A percentile compares a stretch with the other conserved stretches of the same genome.
These are phyloP conservation scores for Xiphorhynchus elegans DNA, from an alignment of 2,113 vertebrate genomes.

Conservation along the genomic window DNA sequence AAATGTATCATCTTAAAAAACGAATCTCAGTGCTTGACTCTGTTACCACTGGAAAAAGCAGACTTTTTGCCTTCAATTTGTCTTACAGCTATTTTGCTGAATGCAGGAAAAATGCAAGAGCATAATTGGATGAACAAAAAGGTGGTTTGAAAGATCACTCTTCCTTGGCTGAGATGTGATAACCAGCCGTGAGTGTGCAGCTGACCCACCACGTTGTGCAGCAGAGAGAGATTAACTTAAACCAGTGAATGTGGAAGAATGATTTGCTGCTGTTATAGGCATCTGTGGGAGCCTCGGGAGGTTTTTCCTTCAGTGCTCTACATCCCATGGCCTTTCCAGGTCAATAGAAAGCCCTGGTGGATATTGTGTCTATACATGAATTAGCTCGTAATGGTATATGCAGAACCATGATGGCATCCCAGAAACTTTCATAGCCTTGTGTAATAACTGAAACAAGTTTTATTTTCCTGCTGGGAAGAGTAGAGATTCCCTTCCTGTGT, in stretches of 20 bases:
- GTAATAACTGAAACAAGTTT: not conserved
- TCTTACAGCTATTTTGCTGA: not conserved
- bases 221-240: not conserved
- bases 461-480: not conserved
- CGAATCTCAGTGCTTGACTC: not conserved
- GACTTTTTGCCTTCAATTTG: not conserved
- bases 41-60: not conserved
- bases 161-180: not conserved
- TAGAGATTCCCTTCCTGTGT: not conserved
- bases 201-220: not conserved
- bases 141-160: not conserved
- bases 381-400: not conserved
- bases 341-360: not conserved
- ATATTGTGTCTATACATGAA: not conserved
- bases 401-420: not conserved
- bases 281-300: not conserved
- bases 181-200: not conserved
- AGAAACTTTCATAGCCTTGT: not conserved
- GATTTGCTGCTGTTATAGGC: not conserved
- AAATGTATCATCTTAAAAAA: constrained; percentile 18
- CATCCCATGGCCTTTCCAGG: not conserved
- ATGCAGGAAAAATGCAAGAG: not conserved
- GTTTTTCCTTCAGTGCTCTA: not conserved
- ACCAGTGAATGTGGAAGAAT: not conserved
- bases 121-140: not conserved